Base-by-base conservation (phyloP, 2,888 invertebrate genomes). In the Aelia acuminata region DNA sequence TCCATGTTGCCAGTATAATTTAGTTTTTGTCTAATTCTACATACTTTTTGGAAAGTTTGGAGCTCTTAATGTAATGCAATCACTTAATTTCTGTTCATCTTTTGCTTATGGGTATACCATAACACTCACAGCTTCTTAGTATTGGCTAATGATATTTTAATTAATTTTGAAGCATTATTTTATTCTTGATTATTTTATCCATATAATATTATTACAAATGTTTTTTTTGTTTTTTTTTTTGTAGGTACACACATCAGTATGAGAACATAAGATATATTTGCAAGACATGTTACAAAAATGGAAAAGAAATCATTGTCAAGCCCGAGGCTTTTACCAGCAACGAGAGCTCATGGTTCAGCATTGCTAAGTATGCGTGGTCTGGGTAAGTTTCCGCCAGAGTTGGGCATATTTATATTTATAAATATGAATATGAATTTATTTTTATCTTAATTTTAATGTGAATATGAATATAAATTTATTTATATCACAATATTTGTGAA, bases 291-390 rank as follows among this genome's bases (percentile, higher is more conserved):
- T 93, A 94, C 91, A 93, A 92, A 88, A 94, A 94, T 91, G 95
- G 95, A 1, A 93, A 93, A 89, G 93, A 94, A 91, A 93, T 94
- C 15, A 92, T 94, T 20, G 95, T 96, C 8, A 94, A 94, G 43
- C 94, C 94, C 10, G 93, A 93, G 90, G 92, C 93, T 47, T 92
- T 92, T 7, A 92, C 93, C 48, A 92, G 93, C 8, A 91, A 91
- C 87, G 94, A 94, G 89, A 93, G 92, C 90, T 93, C 95, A 11
- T 96, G 95, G 95, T 93, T 95, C 87, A 95, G 95, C 49, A 80
- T 89, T 31, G 95, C 96, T 1, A 95, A 94, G 91, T 96, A 95
- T 91, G 95, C 96, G 1, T 96, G 96, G 96, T 95, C 95, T 85
- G 96, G 96, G 91, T 95, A 91, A 92, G 93, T 91, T 48, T 15